phyloP scores from a whole-genome alignment of 2,113 vertebrate species.

The Mola mola region DNA sequence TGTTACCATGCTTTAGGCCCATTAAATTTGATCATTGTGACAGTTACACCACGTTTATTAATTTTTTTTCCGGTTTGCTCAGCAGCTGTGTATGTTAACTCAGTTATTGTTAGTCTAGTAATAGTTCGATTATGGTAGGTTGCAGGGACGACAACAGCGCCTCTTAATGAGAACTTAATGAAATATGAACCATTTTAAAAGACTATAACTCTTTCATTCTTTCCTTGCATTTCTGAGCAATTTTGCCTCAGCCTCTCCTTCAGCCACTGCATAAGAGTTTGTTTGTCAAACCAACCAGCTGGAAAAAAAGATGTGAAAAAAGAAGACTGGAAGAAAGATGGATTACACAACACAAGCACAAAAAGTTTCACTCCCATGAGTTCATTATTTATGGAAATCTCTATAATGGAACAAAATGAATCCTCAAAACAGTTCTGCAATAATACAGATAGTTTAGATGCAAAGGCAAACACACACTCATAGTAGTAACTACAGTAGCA shows the following conservation, averaged over 20 bases:
- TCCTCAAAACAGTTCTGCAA: slow-evolving; percentile 26
- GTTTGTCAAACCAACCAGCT: slow-evolving; percentile 50
- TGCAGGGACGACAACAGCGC: slow-evolving; percentile 20
- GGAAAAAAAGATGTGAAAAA: slow-evolving; percentile 23
- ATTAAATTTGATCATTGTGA: slow-evolving; percentile 56
- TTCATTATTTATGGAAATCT: slow-evolving; percentile 42
- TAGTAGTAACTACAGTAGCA: too few relatives aligned
- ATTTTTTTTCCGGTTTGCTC: slow-evolving; percentile 45
- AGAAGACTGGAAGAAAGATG: slow-evolving; percentile 27
- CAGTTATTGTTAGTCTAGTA: slow-evolving; percentile 64
- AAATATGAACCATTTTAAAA: slow-evolving; percentile 56
- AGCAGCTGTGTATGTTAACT: slow-evolving; percentile 52
- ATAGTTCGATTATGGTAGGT: slow-evolving; percentile 47
- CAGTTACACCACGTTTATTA: slow-evolving; percentile 67
- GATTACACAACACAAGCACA: slow-evolving; percentile 27
- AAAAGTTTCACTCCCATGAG: slow-evolving; percentile 30
- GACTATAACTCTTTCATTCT: slow-evolving; percentile 20
- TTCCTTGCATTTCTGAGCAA: slow-evolving; percentile 5
- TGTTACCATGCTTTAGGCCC: slow-evolving; percentile 30
- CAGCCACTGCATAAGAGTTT: slow-evolving; percentile 28
- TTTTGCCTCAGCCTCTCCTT: not conserved
- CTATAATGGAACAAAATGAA: slow-evolving; percentile 27
- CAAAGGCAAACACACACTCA: too few relatives aligned
- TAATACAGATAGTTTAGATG: slow-evolving; percentile 41
- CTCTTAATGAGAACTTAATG: slow-evolving; percentile 66